These are phyloP conservation scores for Crotalus tigris DNA, from an alignment of 2,113 vertebrate species.

Conservation along the genomic window DNA sequence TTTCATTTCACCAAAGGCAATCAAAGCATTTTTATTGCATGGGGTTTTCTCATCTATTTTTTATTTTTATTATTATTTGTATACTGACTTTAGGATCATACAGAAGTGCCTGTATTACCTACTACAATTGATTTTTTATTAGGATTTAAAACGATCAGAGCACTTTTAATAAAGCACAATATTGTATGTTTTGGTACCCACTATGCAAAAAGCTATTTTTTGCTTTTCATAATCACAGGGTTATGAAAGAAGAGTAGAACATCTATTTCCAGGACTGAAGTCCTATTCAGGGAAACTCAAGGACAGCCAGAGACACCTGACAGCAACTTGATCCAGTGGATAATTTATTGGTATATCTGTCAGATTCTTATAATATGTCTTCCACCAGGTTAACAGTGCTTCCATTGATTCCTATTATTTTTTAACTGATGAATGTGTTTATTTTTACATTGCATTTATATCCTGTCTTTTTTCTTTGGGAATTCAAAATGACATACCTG, in stretches of 20 bases:
- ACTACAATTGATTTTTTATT: constrained; percentile 3
- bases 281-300: neutral
- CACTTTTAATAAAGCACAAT: neutral
- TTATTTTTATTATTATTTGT: neutral
- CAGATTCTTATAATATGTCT: neutral
- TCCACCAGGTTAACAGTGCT: neutral
- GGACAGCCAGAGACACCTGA: neutral
- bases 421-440: neutral
- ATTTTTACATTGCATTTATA: neutral
- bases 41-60: neutral
- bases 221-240: neutral
- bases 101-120: constrained; percentile 6
- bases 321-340: neutral
- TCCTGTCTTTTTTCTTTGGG: too few relatives aligned
- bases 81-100: neutral
- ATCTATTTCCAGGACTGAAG: neutral
- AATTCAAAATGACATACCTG: neutral
- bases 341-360: neutral
- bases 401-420: neutral
- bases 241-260: neutral
- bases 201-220: neutral
- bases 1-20: neutral
- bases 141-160: neutral
- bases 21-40: neutral
- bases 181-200: neutral